Conservation (phyloP, 2,888 invertebrate genomes). For the Nemotelus nigrinus region DNA sequence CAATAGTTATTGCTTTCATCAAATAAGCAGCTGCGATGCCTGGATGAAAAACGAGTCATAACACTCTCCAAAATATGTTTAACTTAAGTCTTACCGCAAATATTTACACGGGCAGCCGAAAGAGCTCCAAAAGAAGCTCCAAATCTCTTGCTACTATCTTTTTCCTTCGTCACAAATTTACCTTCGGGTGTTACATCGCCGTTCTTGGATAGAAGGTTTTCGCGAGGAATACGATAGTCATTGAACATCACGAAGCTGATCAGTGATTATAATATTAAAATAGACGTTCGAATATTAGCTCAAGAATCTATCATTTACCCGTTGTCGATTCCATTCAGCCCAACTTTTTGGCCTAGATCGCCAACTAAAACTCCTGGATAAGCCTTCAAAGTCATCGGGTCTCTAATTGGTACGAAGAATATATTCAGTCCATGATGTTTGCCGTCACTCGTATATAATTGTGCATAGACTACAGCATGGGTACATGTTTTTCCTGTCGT, state of each 20-base stretch:
- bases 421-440: slow-evolving; percentile 85
- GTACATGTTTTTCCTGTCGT: slow-evolving; percentile 79
- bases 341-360: slow-evolving; percentile 93
- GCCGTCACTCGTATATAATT: slow-evolving; percentile 82
- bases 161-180: slow-evolving; percentile 80
- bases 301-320: slow-evolving; percentile 70
- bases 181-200: slow-evolving; percentile 89
- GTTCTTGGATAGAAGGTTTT: slow-evolving; percentile 81
- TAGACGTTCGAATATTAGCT: not conserved
- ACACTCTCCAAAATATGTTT: not conserved
- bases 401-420: slow-evolving; percentile 88
- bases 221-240: slow-evolving; percentile 82
- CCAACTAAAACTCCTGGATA: slow-evolving; percentile 86
- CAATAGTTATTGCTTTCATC: slow-evolving; percentile 81
- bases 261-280: slow-evolving; percentile 22
- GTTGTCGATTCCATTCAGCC: slow-evolving; percentile 92
- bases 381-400: slow-evolving; percentile 75
- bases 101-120: slow-evolving; percentile 84
- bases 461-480: slow-evolving; percentile 88
- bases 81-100: slow-evolving; percentile 65
- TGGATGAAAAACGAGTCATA: not conserved
- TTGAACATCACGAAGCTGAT: slow-evolving; percentile 78
- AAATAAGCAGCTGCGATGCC: slow-evolving; percentile 71
- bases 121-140: slow-evolving; percentile 86
- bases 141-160: slow-evolving; percentile 84